phyloP scores from a whole-genome alignment of 2,113 vertebrate species.

The Cryptomyrus ogoouensis region DNA sequence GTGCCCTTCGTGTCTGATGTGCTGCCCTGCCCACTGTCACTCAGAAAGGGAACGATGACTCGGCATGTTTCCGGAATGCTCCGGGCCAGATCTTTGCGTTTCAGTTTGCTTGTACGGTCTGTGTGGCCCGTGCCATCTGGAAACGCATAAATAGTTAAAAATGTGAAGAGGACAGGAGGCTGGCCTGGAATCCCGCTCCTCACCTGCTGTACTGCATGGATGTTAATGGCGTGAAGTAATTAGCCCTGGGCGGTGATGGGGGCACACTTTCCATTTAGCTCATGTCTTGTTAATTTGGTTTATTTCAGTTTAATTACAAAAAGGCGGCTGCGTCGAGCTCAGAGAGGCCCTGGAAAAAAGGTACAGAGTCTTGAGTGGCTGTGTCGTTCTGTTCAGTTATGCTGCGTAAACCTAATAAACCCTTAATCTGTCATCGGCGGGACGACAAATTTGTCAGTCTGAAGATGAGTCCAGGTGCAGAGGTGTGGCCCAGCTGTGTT shows the following conservation, averaged over 20 bases:
- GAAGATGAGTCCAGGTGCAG: background rate
- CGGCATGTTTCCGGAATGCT: background rate
- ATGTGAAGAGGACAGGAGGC: background rate
- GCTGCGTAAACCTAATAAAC: background rate
- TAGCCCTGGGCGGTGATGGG: background rate
- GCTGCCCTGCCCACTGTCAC: background rate
- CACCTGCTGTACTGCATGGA: background rate
- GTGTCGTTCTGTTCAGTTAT: background rate
- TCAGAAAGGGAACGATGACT: background rate
- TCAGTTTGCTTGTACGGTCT: background rate
- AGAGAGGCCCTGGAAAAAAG: background rate
- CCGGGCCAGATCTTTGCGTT: background rate
- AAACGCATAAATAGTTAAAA: conserved; percentile 7
- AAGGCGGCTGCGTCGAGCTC: background rate
- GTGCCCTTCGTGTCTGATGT: background rate
- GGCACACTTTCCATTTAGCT: background rate
- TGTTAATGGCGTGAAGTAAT: background rate
- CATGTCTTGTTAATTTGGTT: conserved; percentile 4
- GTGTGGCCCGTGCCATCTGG: background rate
- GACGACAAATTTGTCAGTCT: background rate
- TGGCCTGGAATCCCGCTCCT: background rate
- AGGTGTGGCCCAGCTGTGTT: background rate
- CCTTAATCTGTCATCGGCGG: background rate
- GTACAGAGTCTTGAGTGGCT: background rate
- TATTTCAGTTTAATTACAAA: conserved; percentile 11